A percentile compares a stretch with the other conserved stretches of the same genome.
These are phyloP conservation scores for Macrosoma leucophasiata DNA, from an alignment of 2,888 invertebrate species.

Conservation along the genomic window DNA sequence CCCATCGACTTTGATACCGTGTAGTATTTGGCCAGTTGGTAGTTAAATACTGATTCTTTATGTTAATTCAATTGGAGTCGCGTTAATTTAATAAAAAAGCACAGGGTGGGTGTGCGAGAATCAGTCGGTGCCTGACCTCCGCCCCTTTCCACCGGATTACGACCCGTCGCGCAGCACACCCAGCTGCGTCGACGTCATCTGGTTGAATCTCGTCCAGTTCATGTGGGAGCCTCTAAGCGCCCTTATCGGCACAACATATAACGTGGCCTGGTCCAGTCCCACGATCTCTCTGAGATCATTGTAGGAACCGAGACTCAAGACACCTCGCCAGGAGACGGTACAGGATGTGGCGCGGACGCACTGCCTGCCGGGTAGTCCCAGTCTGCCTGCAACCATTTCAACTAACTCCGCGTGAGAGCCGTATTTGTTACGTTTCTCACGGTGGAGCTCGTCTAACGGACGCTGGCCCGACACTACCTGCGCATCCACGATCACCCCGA, in stretches of 20 bases:
- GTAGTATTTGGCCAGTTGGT: no score
- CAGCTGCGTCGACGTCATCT: no score
- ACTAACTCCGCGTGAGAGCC: conserved; percentile 24
- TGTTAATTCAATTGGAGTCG: no score
- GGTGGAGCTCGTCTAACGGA: conserved; percentile 26
- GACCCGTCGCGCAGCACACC: no score
- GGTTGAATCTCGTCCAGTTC: no score
- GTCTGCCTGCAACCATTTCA: conserved; percentile 22
- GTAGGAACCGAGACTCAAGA: conserved; percentile 21
- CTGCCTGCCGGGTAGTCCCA: conserved; percentile 18
- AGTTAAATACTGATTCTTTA: no score
- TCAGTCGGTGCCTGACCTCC: conserved; percentile 1
- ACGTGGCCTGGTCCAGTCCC: not conserved
- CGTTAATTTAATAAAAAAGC: no score
- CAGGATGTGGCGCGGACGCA: conserved; percentile 21
- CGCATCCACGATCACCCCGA: conserved; percentile 33
- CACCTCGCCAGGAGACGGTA: conserved; percentile 26
- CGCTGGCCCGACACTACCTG: conserved; percentile 37
- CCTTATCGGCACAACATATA: no score
- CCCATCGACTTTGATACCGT: no score
- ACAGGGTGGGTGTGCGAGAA: no score
- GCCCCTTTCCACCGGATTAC: no score
- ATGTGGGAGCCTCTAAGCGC: no score
- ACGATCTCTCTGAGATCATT: conserved; percentile 14
- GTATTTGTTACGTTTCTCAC: conserved; percentile 28